Evolutionary conservation across 1,140 invertebrate species (phyloP).

Genomic region (Acyrthosiphon pisum): DNA sequence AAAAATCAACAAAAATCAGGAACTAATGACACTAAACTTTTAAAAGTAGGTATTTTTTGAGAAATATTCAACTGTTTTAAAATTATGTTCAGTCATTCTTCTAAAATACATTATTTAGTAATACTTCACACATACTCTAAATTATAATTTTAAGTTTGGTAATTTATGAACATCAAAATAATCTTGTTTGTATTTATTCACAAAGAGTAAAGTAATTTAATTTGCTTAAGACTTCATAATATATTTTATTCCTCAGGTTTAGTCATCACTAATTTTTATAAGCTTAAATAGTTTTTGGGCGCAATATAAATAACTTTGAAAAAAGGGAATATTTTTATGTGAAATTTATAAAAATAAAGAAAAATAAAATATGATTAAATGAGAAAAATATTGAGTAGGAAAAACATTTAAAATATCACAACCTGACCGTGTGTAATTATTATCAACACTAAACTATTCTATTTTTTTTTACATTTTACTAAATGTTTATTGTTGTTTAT

Average conservation of each 20-base stretch:
- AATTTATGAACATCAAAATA: neutral
- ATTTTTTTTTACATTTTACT: neutral
- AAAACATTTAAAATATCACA: slow-evolving; percentile 38
- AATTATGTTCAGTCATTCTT: slow-evolving; percentile 42
- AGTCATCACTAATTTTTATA: slow-evolving; percentile 4
- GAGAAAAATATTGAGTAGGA: slow-evolving; percentile 12
- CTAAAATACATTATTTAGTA: slow-evolving; percentile 17
- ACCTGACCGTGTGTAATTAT: slow-evolving; percentile 36
- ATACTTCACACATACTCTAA: slow-evolving; percentile 2
- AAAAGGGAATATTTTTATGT: neutral
- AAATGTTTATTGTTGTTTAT: slow-evolving; percentile 38
- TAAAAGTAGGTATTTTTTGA: slow-evolving; percentile 18
- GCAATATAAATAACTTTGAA: neutral
- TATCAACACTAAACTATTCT: neutral
- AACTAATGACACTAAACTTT: slow-evolving; percentile 38
- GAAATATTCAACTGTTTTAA: neutral
- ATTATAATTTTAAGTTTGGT: neutral
- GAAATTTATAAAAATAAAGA: neutral
- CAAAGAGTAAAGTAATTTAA: neutral
- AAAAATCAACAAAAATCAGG: slow-evolving; percentile 38
- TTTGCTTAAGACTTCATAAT: neutral
- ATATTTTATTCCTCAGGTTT: neutral
- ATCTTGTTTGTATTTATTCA: neutral
- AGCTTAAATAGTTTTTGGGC: neutral
- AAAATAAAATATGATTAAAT: neutral